Evolutionary conservation across 1,140 invertebrate species (phyloP), one percentile per base, ranked within the genome.

Genomic region (Lepidotrigona ventralis): DNA sequence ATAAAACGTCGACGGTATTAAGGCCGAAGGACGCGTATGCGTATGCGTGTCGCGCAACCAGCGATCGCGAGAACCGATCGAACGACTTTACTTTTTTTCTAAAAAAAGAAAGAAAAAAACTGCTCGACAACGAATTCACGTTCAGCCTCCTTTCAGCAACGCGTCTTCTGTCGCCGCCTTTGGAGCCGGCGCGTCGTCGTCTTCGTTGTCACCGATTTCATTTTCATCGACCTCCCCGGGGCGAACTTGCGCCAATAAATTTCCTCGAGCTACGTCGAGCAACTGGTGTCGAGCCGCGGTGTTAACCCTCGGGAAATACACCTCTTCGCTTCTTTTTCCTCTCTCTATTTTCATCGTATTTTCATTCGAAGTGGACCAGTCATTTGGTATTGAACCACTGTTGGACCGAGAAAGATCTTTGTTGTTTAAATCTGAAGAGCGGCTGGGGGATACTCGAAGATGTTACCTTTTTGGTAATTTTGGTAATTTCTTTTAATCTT

Each of bases 61-160:
- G 73, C 56, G 77, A 81, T 88, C 80, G 83, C 74, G 79, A 66
- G 63, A 81, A 86, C 63, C 81, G 81, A 86, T 77, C 84, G 54
- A 64, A 83, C 87, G 66, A 83, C 88, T 88, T 83, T 86, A 88
- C 83, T 88, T 54, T n/a, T 46, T 46, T 46, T 46, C 39, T 46
- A 46, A 8, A 0, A 46, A 46, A 46, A 46, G 15, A 19, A 74
- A 19, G 46, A 66, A 66, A 77, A 33, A 86, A 76, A 78, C 21
- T 76, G 72, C 54, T 39, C 77, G 84, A 26, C 72, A 83, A 86
- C 79, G 85, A 88, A 89, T 89, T 88, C 85, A 85, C 85, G 85
- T 87, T 89, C 88, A 88, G 88, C 82, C 88, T 89, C 88, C 87
- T 89, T 89, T 88, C 87, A 81, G 72, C 72, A 51, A 39, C 84